phyloP scores from a whole-genome alignment of 2,797 vertebrate species.

The Melanotaenia maccullochi region DNA sequence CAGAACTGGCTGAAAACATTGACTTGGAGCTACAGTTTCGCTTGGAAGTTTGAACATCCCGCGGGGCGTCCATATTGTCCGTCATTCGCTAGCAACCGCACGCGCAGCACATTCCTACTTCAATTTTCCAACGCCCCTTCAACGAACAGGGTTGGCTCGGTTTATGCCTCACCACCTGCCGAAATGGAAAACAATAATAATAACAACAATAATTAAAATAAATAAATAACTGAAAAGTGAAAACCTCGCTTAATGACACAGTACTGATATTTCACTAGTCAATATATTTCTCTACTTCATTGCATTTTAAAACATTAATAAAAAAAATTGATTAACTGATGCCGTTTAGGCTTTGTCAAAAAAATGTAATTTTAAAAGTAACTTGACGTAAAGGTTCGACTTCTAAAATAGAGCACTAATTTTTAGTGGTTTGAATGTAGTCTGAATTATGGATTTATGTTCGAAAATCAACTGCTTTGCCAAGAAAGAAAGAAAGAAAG shows the following conservation, averaged over 20 bases:
- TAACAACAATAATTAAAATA: too few relatives aligned
- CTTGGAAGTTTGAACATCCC: constrained; percentile 82
- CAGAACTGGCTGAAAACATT: constrained; percentile 73
- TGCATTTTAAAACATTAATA: background rate
- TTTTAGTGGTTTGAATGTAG: background rate
- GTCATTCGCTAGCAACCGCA: constrained; percentile 38
- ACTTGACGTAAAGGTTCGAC: background rate
- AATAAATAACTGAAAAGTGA: too few relatives aligned
- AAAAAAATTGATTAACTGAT: background rate
- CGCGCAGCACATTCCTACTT: constrained; percentile 16
- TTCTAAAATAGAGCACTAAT: background rate
- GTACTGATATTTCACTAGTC: background rate
- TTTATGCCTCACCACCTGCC: background rate
- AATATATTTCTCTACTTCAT: background rate
- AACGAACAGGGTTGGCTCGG: constrained; percentile 30
- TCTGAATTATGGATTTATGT: background rate
- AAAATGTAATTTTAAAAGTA: background rate
- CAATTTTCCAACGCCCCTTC: constrained; percentile 31
- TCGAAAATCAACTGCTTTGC: background rate
- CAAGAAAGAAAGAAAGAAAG: too few relatives aligned
- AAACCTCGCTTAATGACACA: background rate
- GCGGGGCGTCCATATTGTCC: constrained; percentile 73
- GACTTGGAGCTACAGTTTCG: constrained; percentile 57
- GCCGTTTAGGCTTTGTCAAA: background rate
- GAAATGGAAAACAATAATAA: background rate